phyloP scores from a whole-genome alignment of 2,113 vertebrate species.

The Nothoprocta perdicaria region DNA sequence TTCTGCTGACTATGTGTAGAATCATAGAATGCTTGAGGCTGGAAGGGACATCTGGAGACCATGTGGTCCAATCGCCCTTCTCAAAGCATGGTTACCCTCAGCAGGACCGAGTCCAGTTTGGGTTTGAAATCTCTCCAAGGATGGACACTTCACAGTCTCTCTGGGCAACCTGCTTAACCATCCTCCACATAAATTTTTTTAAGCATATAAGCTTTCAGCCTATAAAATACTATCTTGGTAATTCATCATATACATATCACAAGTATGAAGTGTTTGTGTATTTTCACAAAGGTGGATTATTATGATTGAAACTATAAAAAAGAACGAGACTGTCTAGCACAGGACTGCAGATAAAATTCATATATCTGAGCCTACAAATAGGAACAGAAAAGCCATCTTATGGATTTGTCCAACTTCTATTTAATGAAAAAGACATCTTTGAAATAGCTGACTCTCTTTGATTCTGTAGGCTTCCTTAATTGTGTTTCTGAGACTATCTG shows the following conservation, averaged over 20 bases:
- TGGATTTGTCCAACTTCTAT: neutral
- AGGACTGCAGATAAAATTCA: neutral
- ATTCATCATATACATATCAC: neutral
- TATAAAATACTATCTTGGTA: neutral
- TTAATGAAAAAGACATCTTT: neutral
- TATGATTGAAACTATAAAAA: neutral
- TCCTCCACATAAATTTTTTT: neutral
- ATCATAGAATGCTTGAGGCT: neutral
- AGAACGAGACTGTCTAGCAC: neutral
- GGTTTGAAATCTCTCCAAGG: neutral
- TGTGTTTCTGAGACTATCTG: neutral
- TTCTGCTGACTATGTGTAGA: neutral
- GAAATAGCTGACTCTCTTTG: neutral
- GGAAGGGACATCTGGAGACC: rapidly evolving
- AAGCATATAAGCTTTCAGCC: neutral
- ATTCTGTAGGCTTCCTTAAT: neutral
- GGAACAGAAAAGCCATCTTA: neutral
- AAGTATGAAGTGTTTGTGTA: neutral
- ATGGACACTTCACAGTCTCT: neutral
- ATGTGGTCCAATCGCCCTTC: neutral
- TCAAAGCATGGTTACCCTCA: neutral
- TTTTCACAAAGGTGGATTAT: neutral
- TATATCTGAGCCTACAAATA: neutral
- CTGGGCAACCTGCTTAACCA: neutral
- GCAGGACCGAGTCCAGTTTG: rapidly evolving